Evolutionary conservation across 2,113 vertebrate genomes (phyloP).

Genomic region (Apteryx owenii): DNA sequence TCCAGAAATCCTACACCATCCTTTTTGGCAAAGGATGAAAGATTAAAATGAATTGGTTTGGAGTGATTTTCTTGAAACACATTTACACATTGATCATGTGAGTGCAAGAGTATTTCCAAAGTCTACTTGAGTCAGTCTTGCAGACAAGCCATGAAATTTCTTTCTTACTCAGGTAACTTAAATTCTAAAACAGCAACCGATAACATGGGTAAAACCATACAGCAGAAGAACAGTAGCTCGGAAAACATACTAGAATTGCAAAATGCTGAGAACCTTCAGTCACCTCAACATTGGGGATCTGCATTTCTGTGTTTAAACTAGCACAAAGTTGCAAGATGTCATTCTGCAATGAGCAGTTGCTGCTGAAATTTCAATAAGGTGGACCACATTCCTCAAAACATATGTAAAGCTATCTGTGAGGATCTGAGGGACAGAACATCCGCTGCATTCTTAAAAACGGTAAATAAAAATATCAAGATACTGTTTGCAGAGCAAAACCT

Average conservation of each 20-base stretch:
- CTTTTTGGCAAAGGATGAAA: neutral
- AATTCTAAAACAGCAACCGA: neutral
- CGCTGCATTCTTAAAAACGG: neutral
- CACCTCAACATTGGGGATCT: accelerated
- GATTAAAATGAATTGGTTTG: neutral
- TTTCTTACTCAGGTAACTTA: neutral
- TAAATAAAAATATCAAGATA: neutral
- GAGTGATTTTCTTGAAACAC: neutral
- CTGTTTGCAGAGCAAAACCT: neutral
- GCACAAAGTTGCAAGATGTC: neutral
- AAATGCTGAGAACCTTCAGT: neutral
- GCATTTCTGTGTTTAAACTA: neutral
- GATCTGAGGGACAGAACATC: neutral
- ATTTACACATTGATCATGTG: neutral
- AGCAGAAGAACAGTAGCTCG: neutral
- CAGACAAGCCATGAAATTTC: neutral
- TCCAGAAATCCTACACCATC: neutral
- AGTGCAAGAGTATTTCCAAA: neutral
- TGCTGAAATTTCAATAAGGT: neutral
- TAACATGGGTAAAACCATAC: neutral
- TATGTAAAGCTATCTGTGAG: neutral
- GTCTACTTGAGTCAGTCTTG: neutral
- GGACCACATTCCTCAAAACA: neutral
- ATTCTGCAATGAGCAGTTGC: neutral
- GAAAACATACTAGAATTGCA: neutral